A percentile compares a stretch with the other conserved stretches of the same genome.
These are phyloP conservation scores for Asbolus verrucosus DNA, from an alignment of 1,140 invertebrate species.

Conservation along the genomic window DNA sequence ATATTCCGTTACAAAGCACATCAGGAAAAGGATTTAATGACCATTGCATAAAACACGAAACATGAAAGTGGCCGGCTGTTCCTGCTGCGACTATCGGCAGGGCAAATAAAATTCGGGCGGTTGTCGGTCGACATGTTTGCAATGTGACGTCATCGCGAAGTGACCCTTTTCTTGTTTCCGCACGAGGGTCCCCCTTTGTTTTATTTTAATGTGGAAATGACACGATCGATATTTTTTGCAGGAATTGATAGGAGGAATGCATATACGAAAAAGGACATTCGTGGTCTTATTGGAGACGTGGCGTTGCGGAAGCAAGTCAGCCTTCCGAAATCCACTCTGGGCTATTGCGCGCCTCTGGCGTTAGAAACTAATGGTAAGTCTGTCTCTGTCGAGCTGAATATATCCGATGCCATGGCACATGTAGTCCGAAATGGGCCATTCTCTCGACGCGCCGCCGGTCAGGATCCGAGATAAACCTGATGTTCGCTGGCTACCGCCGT, in stretches of 20 bases:
- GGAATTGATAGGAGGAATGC: constrained; percentile 78
- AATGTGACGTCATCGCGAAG: not conserved
- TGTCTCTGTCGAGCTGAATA: constrained; percentile 48
- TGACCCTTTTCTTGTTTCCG: constrained; percentile 30
- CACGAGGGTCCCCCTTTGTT: not conserved
- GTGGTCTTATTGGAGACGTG: constrained; percentile 73
- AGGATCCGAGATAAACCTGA: constrained; percentile 53
- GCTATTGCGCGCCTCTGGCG: constrained; percentile 84
- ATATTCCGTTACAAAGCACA: constrained; percentile 38
- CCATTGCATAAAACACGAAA: constrained; percentile 48
- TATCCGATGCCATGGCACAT: constrained; percentile 41
- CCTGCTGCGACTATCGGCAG: constrained; percentile 31
- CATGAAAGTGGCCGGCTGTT: constrained; percentile 44
- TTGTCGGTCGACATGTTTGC: constrained; percentile 15
- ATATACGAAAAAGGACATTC: constrained; percentile 83
- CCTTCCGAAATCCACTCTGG: constrained; percentile 79
- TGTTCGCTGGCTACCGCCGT: constrained; percentile 46
- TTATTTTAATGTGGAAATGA: constrained; percentile 1
- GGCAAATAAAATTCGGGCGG: constrained; percentile 38
- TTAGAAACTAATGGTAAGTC: constrained; percentile 83
- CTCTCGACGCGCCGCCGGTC: constrained; percentile 48
- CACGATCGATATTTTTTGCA: constrained; percentile 60
- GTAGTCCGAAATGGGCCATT: constrained; percentile 51
- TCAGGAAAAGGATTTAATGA: constrained; percentile 47
- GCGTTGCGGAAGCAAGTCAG: constrained; percentile 78